Conservation (phyloP, 2,888 invertebrate genomes). For the Mayetiola destructor region DNA sequence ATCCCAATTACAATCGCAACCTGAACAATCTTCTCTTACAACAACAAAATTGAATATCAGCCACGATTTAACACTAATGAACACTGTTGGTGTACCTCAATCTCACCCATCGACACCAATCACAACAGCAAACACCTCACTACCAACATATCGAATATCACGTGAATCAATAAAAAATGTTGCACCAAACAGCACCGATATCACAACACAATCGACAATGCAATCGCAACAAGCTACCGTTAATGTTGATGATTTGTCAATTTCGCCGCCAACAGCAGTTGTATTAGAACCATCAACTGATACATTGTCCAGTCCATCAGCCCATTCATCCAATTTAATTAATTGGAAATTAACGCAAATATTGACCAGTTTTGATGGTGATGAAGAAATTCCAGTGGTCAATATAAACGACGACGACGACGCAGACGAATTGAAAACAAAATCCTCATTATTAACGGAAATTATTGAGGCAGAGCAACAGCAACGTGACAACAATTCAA, state of each 20-base stretch:
- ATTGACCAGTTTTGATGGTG: background rate
- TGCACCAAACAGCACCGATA: background rate
- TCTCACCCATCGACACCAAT: background rate
- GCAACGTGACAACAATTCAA: background rate
- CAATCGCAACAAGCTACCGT: conserved; percentile 1
- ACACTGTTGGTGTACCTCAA: background rate
- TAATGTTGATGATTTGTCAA: background rate
- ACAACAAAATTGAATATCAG: conserved; percentile 6
- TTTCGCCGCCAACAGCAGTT: background rate
- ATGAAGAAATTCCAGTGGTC: background rate
- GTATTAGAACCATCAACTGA: too few species aligned
- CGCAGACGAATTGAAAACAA: background rate
- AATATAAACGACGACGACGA: background rate
- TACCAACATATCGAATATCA: background rate
- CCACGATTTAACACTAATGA: conserved; percentile 9
- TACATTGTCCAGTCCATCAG: too few species aligned
- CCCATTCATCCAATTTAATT: too few species aligned
- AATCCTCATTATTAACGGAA: background rate
- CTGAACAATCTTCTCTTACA: too few species aligned
- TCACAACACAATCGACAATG: conserved; percentile 9
- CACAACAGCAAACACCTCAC: background rate
- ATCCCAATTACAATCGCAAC: too few species aligned
- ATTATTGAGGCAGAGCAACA: conserved; percentile 3
- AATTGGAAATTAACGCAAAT: too few species aligned
- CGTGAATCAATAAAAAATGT: conserved; percentile 2